These are phyloP conservation scores for Agelaius tricolor DNA, from an alignment of 2,113 vertebrate species.

Conservation along the genomic window DNA sequence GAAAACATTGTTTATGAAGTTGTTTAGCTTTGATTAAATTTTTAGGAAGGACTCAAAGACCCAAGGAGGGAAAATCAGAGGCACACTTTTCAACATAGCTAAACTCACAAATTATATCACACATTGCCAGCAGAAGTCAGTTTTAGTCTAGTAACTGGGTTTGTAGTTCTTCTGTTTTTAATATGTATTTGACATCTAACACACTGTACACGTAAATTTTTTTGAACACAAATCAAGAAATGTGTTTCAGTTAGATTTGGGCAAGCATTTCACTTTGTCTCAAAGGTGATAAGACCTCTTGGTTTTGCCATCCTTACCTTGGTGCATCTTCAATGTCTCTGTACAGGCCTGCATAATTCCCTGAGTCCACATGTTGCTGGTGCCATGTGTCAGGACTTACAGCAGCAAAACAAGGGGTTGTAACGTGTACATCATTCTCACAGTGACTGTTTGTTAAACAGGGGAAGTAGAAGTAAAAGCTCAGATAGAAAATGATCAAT, in stretches of 20 bases:
- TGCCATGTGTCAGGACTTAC: background rate
- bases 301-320: background rate
- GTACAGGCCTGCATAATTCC: background rate
- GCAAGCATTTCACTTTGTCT: background rate
- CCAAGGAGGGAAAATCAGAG: background rate
- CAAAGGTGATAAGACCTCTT: background rate
- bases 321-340: background rate
- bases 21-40: background rate
- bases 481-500: background rate
- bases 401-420: background rate
- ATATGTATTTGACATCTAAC: background rate
- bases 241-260: background rate
- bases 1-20: background rate
- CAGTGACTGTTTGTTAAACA: background rate
- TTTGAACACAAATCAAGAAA: background rate
- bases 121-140: background rate
- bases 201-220: background rate
- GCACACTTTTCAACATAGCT: background rate
- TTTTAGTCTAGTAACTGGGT: background rate
- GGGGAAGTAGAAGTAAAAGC: background rate
- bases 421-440: background rate
- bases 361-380: accelerated
- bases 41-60: background rate
- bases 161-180: background rate
- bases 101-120: background rate